Evolutionary conservation across 2,113 vertebrate genomes (phyloP).

Genomic region (Phocoena sinus): DNA sequence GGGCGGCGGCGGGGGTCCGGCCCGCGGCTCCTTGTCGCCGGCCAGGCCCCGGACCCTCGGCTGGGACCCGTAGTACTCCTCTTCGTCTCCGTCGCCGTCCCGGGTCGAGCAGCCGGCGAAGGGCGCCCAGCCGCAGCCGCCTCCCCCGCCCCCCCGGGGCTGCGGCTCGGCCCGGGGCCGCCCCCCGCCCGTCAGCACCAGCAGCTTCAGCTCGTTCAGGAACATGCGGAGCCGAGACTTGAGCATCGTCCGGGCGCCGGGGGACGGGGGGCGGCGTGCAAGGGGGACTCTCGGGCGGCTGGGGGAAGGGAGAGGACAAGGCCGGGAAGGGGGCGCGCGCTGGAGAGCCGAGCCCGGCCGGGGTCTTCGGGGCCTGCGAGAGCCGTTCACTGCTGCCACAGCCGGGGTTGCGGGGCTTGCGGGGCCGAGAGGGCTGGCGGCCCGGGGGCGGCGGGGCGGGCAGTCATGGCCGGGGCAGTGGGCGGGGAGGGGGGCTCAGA

Average conservation of each 20-base stretch:
- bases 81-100: conserved; percentile 91
- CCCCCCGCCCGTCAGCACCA: conserved; percentile 93
- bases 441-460: conserved; percentile 45
- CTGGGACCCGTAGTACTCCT: conserved; percentile 90
- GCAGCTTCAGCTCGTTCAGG: conserved; percentile 96
- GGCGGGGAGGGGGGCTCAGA: conserved; percentile 53
- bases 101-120: conserved; percentile 86
- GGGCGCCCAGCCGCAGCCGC: conserved; percentile 90
- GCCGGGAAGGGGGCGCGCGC: conserved; percentile 43
- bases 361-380: conserved; percentile 58
- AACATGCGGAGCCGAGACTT: conserved; percentile 98
- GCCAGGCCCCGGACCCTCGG: conserved; percentile 83
- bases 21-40: conserved; percentile 83
- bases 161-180: conserved; percentile 87
- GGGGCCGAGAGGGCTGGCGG: conserved; percentile 45
- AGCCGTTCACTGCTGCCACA: conserved; percentile 51
- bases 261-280: conserved; percentile 48
- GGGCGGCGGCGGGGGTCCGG: conserved; percentile 79
- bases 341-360: background rate
- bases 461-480: conserved; percentile 47
- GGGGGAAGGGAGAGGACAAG: conserved; percentile 11
- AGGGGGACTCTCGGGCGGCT: background rate
- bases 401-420: conserved; percentile 16
- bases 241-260: conserved; percentile 87
- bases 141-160: conserved; percentile 82